Evolutionary conservation across 2,888 invertebrate species (phyloP), one percentile per base, ranked within the genome.

Genomic region (Pseudoips prasinana): DNA sequence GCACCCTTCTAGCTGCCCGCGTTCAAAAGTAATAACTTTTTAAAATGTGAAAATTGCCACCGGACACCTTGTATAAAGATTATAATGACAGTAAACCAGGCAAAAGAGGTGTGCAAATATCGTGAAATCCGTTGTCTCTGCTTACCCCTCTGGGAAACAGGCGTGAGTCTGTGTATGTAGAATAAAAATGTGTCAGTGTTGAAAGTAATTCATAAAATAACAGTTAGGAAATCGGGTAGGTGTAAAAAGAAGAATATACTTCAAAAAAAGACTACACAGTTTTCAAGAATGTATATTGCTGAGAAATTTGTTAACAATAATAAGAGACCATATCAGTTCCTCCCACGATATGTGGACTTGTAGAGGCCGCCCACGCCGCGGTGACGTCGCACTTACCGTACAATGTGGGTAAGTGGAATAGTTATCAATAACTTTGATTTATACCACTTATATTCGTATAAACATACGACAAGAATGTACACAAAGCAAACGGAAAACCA

Each of bases 321-420:
- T 58, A 66, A 39, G 59, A 62, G 68, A 58, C 58, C 53, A 61
- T 54, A 44, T 58, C 46, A 51, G 66, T 52, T 53, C 75, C 43
- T 64, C 76, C 76, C 76, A 74, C 71, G 55, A 49, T 20, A 20
- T 20, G 20, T 2, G 14, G 2, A 2, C 65, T 36, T 73, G 73
- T 71, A 45, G 31, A 27, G 26, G 58, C 63, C 78, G 67, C 75
- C 74, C 72, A 75, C 74, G 54, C 55, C 43, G 49, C 38, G 56
- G 64, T 80, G 78, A 81, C 76, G 52, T 57, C 55, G 75, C 76
- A 70, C 66, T 64, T 69, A 64, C 62, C 50, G 60, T 54, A 62
- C 62, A 62, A n/a, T 63, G 57, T 65, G 56, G 69, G 73, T 20
- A 73, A 64, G 57, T 65, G 57, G 70, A 73, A 73, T 71, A 66